phyloP scores from a whole-genome alignment of 2,888 invertebrate species.

The Pristionchus mayeri region DNA sequence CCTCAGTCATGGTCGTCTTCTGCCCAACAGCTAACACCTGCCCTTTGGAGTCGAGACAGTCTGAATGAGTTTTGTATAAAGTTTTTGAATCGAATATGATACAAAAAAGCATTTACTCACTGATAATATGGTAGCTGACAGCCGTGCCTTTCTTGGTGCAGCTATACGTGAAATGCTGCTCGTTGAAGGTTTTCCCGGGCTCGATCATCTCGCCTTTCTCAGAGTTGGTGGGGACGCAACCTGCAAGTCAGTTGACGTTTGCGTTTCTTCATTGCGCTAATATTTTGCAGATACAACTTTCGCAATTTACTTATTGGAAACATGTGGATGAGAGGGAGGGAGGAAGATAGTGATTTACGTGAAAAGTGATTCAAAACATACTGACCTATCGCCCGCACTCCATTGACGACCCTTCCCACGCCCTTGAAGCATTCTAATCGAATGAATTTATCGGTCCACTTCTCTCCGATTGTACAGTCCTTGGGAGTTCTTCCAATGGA shows the following conservation, averaged over 20 bases:
- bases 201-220: constrained; percentile 16
- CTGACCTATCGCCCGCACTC: constrained; percentile 34
- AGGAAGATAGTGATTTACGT: neutral
- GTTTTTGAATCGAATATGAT: neutral
- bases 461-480: neutral
- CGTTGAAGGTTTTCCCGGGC: neutral
- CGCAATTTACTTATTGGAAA: no score
- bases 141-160: neutral
- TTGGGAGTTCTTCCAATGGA: no score
- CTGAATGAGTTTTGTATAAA: neutral
- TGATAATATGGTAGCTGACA: neutral
- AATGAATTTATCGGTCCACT: constrained; percentile 28
- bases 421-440: constrained; percentile 35
- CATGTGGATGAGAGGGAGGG: no score
- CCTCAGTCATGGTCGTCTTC: neutral
- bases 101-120: neutral
- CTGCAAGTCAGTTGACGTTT: no score
- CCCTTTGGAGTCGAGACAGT: constrained; percentile 21
- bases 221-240: constrained; percentile 34
- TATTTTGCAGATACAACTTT: no score
- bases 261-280: no score
- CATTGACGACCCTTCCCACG: neutral
- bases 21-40: neutral
- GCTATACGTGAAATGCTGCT: constrained; percentile 12
- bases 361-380: neutral